A percentile compares a stretch with the other conserved stretches of the same genome.
phyloP scores from a whole-genome alignment of 1,140 invertebrate genomes.

The Pseudomyrmex flavicornis region DNA sequence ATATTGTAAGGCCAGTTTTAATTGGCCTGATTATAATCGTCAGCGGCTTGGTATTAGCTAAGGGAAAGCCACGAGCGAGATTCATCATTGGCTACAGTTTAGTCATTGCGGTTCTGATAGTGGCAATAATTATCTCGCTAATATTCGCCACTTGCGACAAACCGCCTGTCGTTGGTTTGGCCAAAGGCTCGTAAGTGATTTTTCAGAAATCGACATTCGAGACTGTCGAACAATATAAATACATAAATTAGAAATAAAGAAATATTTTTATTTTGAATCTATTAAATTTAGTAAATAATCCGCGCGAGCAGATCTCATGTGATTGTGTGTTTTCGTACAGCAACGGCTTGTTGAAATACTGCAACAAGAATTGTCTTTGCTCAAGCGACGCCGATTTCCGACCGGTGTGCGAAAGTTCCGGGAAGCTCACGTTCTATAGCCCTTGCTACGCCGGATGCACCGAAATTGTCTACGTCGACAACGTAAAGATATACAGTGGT shows the following conservation, averaged over 20 bases:
- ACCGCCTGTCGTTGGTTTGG: conserved; percentile 81
- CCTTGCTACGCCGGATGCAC: conserved; percentile 90
- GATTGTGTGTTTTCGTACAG: conserved; percentile 56
- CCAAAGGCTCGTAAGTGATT: conserved; percentile 76
- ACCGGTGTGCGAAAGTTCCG: conserved; percentile 88
- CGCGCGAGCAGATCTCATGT: conserved; percentile 5
- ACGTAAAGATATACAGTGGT: conserved; percentile 83
- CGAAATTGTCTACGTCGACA: conserved; percentile 77
- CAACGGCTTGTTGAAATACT: conserved; percentile 82
- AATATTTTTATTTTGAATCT: conserved; percentile 14
- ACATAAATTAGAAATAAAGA: not conserved
- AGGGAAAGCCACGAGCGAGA: conserved; percentile 85
- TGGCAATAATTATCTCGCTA: conserved; percentile 85
- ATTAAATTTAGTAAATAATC: conserved; percentile 1
- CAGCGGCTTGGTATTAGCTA: conserved; percentile 88
- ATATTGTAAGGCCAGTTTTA: conserved; percentile 87
- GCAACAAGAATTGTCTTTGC: conserved; percentile 88
- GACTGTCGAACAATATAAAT: not conserved
- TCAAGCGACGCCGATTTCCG: conserved; percentile 87
- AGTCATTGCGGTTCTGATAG: conserved; percentile 82
- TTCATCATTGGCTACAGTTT: conserved; percentile 87
- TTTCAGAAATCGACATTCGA: not conserved
- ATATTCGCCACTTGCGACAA: conserved; percentile 88
- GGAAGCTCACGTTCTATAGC: conserved; percentile 87
- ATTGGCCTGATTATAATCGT: conserved; percentile 87